Base-by-base conservation (phyloP, 2,797 vertebrate genomes). In the Hipposideros larvatus region DNA sequence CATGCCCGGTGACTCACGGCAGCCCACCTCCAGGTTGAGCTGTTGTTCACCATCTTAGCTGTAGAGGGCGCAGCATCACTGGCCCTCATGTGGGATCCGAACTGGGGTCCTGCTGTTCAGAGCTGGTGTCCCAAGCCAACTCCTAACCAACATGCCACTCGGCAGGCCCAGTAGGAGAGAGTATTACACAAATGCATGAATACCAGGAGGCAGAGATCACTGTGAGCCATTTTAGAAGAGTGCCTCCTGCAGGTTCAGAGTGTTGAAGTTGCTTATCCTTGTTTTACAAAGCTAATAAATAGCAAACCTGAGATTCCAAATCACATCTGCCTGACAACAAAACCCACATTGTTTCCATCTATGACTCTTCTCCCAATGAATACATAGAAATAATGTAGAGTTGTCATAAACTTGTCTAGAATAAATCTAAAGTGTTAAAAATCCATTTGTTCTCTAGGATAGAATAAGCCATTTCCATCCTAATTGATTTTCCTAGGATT, bases 251-350 rank as follows among this genome's bases (percentile, higher is more conserved):
- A 84, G 41, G 55, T 59, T 84, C 84, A 79, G 43, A 71, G 21
- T 93, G 28, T 85, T 91, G 48, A 41, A 78, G 34, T 91, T 95
- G 92, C 66, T 90, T 87, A 83, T 96, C 77, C 85, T 92, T 43
- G 63, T 95, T 94, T 77, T 57, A 87, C 85, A 96, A 91, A 92
- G 37, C 51, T 43, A 57, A 15, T 79, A n/a, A 34, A n/a, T 88
- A 86, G 78, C 96, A 89, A 88, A 93, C 26, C 28, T 91, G 48
- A 80, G 48, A 73, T 79, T 96, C 66, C 28, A 92, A 77, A 74
- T 94, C 11, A 46, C 18, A 61, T 92, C 55, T 96, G 26, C 61
- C 65, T 61, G 22, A 83, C 71, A 87, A 37, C 68, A 94, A 78
- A 70, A 14, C 63, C 55, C 59, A 87, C 53, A 34, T 13, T 80